Conservation (phyloP, 2,888 invertebrate species). For the Ennomos erosarius region DNA sequence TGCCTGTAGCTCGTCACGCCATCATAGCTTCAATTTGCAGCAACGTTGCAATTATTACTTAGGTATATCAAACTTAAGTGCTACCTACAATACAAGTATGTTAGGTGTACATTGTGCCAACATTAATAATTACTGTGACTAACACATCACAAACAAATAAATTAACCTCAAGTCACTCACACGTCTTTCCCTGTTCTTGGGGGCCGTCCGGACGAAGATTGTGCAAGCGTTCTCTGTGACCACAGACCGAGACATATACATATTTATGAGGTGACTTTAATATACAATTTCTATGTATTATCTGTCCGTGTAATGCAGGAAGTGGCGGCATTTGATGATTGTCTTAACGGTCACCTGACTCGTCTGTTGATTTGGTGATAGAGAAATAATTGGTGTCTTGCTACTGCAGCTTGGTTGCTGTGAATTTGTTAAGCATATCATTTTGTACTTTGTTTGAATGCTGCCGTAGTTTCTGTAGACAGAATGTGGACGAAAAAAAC, state of each 20-base stretch:
- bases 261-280: conserved; percentile 83
- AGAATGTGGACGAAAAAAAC: too few species aligned
- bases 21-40: too few species aligned
- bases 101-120: too few species aligned
- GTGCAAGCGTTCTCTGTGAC: conserved; percentile 79
- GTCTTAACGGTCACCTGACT: conserved; percentile 77
- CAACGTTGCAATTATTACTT: too few species aligned
- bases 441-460: too few species aligned
- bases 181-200: conserved; percentile 49
- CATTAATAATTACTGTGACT: neutral
- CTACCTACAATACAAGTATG: too few species aligned
- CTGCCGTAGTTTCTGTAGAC: too few species aligned
- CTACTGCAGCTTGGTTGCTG: conserved; percentile 9
- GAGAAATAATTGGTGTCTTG: conserved; percentile 59
- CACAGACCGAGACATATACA: conserved; percentile 83
- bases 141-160: conserved; percentile 4
- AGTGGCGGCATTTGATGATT: conserved; percentile 73
- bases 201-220: conserved; percentile 74
- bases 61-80: too few species aligned
- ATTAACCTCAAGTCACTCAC: conserved; percentile 8
- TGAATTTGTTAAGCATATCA: conserved; percentile 2
- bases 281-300: conserved; percentile 85
- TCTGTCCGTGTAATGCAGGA: conserved; percentile 81
- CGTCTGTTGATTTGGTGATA: conserved; percentile 55
- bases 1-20: too few species aligned